Evolutionary conservation across 2,888 invertebrate species (phyloP).

Genomic region (Eledona agricola): DNA sequence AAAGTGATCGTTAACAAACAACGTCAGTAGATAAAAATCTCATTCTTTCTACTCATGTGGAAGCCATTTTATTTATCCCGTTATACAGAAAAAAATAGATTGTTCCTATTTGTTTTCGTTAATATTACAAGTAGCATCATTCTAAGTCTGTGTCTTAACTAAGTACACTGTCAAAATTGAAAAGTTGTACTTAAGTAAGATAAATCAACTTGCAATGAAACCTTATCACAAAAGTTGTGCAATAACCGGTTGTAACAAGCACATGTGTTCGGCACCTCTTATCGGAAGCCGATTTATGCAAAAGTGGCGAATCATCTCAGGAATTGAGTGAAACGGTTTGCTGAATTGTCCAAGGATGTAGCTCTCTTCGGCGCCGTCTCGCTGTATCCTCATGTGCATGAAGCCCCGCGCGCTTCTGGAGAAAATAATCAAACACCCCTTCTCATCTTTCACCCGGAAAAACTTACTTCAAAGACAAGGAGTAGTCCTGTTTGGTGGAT

Average conservation of each 20-base stretch:
- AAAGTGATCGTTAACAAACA: constrained; percentile 37
- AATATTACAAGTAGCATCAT: constrained; percentile 13
- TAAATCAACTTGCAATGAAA: constrained; percentile 24
- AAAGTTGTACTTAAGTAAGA: constrained; percentile 23
- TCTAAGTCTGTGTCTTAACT: constrained; percentile 17
- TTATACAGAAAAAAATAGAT: constrained; percentile 26
- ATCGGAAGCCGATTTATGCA: constrained; percentile 93
- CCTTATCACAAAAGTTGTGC: constrained; percentile 76
- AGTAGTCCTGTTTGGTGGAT: constrained; percentile 92
- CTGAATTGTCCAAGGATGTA: constrained; percentile 93
- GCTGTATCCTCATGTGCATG: constrained; percentile 96
- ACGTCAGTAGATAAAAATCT: constrained; percentile 32
- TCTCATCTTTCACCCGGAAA: constrained; percentile 7
- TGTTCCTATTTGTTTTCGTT: too few species aligned
- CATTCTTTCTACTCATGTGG: constrained; percentile 38
- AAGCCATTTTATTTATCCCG: constrained; percentile 40
- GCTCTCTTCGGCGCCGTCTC: constrained; percentile 75
- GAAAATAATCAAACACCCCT: constrained; percentile 13
- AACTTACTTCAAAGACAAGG: constrained; percentile 92
- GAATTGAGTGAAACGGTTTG: constrained; percentile 90
- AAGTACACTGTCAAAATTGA: constrained; percentile 9
- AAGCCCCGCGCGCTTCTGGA: constrained; percentile 91
- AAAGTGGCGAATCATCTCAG: constrained; percentile 95
- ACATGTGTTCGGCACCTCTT: constrained; percentile 96
- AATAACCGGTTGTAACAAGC: constrained; percentile 89